These are phyloP conservation scores for Eublepharis macularius DNA, from an alignment of 2,113 vertebrate genomes.

Conservation along the genomic window DNA sequence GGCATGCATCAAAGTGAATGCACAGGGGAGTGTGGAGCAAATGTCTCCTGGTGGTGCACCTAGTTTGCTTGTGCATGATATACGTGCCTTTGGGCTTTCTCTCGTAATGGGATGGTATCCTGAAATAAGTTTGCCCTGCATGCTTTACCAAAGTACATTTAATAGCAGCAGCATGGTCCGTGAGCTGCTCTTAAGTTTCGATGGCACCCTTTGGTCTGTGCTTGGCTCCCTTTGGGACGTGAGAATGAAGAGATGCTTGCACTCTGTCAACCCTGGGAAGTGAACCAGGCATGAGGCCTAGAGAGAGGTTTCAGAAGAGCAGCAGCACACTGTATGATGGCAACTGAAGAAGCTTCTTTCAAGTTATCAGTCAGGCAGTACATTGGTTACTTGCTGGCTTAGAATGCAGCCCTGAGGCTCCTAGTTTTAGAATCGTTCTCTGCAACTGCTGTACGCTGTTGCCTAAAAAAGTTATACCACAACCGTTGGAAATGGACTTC, in stretches of 20 bases:
- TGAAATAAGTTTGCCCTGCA: conserved; percentile 60
- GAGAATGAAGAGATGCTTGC: background rate
- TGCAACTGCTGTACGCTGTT: background rate
- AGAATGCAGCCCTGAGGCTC: background rate
- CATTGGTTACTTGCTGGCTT: background rate
- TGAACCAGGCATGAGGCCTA: background rate
- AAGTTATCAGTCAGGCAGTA: background rate
- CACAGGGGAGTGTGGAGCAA: conserved; percentile 3
- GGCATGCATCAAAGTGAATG: conserved; percentile 80
- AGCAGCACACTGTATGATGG: background rate
- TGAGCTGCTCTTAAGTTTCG: background rate
- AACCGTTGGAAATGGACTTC: background rate
- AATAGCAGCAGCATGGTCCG: background rate
- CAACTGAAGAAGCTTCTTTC: background rate
- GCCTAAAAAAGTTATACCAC: background rate
- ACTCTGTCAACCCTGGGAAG: background rate
- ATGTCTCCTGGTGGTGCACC: background rate
- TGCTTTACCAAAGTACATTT: background rate
- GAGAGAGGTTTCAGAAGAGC: conserved; percentile 1
- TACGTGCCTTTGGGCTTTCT: conserved; percentile 11
- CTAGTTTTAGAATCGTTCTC: background rate
- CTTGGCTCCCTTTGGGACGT: background rate
- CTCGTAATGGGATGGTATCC: background rate
- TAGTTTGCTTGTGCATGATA: conserved; percentile 48
- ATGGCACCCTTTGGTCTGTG: background rate